Base-by-base conservation (phyloP, 2,888 invertebrate species). In the Folsomia candida region DNA sequence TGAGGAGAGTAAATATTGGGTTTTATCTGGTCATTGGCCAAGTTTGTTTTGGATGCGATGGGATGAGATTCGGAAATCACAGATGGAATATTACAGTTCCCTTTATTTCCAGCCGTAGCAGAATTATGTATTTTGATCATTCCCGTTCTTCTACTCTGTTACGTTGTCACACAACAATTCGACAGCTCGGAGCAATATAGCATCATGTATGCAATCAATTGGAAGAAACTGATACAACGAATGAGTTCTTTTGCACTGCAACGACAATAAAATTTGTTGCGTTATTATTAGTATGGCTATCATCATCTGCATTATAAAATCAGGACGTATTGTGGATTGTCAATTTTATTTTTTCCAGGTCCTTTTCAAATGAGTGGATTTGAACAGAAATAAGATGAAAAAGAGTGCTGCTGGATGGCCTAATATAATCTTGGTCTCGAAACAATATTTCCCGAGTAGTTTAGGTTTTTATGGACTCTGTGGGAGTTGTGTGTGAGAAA, bases 111-210 rank as follows among this genome's bases (percentile, higher is more conserved):
- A 72, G 73, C 73, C 68, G 73, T 75, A 76, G 73, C 76, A 71
- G 72, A 74, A 72, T 77, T 77, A 76, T 73, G 72, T 73, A 67
- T 76, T 76, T 78, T 76, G 74, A 77, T 74, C 74, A 76, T 68
- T 71, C 26, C 24, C 37, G n/a, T 47, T 20, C 29, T 11, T 27
- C 14, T 61, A 9, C 61, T n/a, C 28, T 4, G 28, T 61, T 28
- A n/a, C 20, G 37, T 37, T 37, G 37, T 37, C 37, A 37, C 37
- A 37, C 6, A 54, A 54, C 54, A 37, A 14, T 37, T 37, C 54
- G 20, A 18, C 54, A 54, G 54, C 54, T 54, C 20, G 22, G 22
- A 54, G 54, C 22, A 54, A 54, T 54, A 54, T 14, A 14, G 37
- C 37, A 37, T 37, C 6, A 20, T 18, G 20, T 6, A 54, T 54